phyloP scores from a whole-genome alignment of 2,888 invertebrate genomes.

The Tachystola acroxantha region DNA sequence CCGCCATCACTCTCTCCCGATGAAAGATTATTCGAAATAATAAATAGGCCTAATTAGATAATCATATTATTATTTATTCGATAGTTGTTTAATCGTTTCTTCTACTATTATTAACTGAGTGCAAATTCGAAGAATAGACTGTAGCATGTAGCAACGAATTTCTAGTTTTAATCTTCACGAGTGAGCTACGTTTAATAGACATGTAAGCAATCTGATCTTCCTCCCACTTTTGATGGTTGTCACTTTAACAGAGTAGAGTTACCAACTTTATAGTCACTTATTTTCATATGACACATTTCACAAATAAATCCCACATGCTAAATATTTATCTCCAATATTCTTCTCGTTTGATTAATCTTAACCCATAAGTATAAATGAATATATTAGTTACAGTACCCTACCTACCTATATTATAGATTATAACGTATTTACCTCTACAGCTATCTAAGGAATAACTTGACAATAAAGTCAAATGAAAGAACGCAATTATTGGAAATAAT shows the following conservation, averaged over 20 bases:
- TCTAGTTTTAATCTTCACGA: constrained; percentile 31
- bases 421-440: too few species aligned
- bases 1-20: too few species aligned
- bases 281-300: constrained; percentile 52
- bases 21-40: too few species aligned
- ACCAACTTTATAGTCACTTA: constrained; percentile 53
- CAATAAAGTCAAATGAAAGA: background rate
- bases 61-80: too few species aligned
- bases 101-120: too few species aligned
- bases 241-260: constrained; percentile 26
- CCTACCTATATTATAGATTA: too few species aligned
- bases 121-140: background rate
- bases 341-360: background rate
- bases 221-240: constrained; percentile 19
- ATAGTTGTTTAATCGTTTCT: too few species aligned
- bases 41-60: too few species aligned
- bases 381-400: too few species aligned
- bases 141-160: background rate
- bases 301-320: constrained; percentile 16
- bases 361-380: too few species aligned
- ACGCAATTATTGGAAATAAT: constrained; percentile 1
- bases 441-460: too few species aligned
- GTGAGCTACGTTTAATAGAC: constrained; percentile 57
- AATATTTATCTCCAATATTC: constrained; percentile 8
- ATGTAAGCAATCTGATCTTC: constrained; percentile 39